Evolutionary conservation across 2,888 invertebrate species (phyloP).

Genomic region (Anodontia alba): DNA sequence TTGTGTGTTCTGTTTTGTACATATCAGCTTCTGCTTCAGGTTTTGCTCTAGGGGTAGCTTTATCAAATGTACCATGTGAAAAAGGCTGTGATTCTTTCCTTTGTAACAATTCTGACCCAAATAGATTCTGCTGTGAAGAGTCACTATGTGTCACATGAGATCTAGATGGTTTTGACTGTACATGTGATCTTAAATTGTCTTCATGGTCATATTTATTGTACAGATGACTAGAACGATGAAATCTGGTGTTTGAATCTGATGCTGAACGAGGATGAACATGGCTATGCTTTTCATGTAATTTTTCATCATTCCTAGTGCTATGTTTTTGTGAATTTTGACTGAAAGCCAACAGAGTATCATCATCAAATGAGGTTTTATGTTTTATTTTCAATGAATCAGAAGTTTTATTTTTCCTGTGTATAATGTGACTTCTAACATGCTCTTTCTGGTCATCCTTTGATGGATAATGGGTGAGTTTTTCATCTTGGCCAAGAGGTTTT

Average conservation of each 20-base stretch:
- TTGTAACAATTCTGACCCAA: background rate
- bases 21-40: no score
- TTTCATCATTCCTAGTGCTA: background rate
- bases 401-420: background rate
- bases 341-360: background rate
- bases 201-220: background rate
- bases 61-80: background rate
- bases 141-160: background rate
- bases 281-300: background rate
- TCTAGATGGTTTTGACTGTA: background rate
- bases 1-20: no score
- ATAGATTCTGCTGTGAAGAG: background rate
- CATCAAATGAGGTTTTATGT: background rate
- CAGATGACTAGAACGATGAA: background rate
- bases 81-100: background rate
- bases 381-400: background rate
- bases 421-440: background rate
- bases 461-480: background rate
- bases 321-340: background rate
- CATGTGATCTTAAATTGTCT: slow-evolving; percentile 1
- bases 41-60: background rate
- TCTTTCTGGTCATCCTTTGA: background rate
- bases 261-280: background rate
- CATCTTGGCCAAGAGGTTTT: background rate
- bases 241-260: background rate